Evolutionary conservation across 2,113 vertebrate species (phyloP), one percentile per base, ranked within the genome.

Genomic region (Prochilodus magdalenae): DNA sequence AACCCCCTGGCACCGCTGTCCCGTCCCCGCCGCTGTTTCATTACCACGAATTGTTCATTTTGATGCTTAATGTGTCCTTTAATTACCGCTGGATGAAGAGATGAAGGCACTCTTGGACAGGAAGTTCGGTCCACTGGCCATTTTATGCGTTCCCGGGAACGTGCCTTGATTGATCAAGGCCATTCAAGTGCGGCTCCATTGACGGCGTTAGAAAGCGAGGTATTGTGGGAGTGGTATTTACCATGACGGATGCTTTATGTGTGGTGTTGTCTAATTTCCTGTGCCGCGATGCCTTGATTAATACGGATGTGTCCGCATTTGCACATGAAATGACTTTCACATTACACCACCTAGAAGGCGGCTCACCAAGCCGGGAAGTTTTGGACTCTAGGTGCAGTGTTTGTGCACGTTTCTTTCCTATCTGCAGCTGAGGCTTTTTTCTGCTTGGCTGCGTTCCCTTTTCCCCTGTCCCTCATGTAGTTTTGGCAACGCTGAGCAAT

Each of bases 401-500:
- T 74, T 60, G 20, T 60, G 18, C 14, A 22, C 22, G 14, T 57
- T 53, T 59, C 53, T 20, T 62, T 76, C 27, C 13, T 33, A 59
- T 77, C 7, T 3, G 4, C 33, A 6, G 40, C 40, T 22, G 53
- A 80, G 13, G 71, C 72, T 55, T 33, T 27, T 80, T 77, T 47
- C n/a, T n/a, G n/a, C n/a, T 79, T 86, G 84, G 84, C 75, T 67
- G 11, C 18, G 30, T 27, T 63, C 44, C 63, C 1, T 67, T 79
- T 75, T 83, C 71, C 73, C 20, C 76, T 75, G 79, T 80, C 29
- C 82, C 62, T 15, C 59, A 49, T 69, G 83, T 30, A 49, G 72
- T 90, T 90, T 85, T 83, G 82, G 77, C 83, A 63, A 63, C 85
- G 73, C 79, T 12, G n/a, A 65, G 24, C 65, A 69, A 30, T 78